These are phyloP conservation scores for Lutjanus campechanus DNA, from an alignment of 2,797 vertebrate genomes.

Conservation along the genomic window DNA sequence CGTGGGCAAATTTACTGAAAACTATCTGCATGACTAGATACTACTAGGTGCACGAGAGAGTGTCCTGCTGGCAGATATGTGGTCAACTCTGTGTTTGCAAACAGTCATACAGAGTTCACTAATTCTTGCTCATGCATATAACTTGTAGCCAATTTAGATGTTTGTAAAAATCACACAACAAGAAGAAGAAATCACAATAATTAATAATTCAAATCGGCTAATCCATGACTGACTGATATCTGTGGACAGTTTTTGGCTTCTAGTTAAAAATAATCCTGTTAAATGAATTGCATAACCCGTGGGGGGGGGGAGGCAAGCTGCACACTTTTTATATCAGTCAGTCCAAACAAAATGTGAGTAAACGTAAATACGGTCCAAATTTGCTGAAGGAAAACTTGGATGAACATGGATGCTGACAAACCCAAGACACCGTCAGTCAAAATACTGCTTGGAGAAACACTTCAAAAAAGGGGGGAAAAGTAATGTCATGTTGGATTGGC, in stretches of 20 bases:
- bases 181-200: constrained; percentile 4
- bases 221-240: constrained; percentile 26
- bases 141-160: constrained; percentile 1
- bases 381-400: constrained; percentile 19
- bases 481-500: constrained; percentile 20
- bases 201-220: constrained; percentile 13
- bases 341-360: constrained; percentile 9
- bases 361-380: constrained; percentile 18
- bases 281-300: constrained; percentile 32
- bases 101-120: neutral
- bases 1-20: too few species aligned
- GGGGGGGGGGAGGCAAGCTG: neutral
- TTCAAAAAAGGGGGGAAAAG: neutral
- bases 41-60: neutral
- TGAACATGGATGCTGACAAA: constrained; percentile 27
- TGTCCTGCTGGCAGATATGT: neutral
- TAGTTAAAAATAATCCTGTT: constrained; percentile 39
- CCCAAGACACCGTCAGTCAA: constrained; percentile 9
- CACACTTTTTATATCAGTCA: neutral
- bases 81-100: neutral
- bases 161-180: constrained; percentile 9
- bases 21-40: neutral
- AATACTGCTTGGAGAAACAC: constrained; percentile 5
- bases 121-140: neutral
- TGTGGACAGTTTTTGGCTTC: constrained; percentile 28